Base-by-base conservation (phyloP, 1,140 invertebrate genomes). In the Hyposmocoma kahamanoa region DNA sequence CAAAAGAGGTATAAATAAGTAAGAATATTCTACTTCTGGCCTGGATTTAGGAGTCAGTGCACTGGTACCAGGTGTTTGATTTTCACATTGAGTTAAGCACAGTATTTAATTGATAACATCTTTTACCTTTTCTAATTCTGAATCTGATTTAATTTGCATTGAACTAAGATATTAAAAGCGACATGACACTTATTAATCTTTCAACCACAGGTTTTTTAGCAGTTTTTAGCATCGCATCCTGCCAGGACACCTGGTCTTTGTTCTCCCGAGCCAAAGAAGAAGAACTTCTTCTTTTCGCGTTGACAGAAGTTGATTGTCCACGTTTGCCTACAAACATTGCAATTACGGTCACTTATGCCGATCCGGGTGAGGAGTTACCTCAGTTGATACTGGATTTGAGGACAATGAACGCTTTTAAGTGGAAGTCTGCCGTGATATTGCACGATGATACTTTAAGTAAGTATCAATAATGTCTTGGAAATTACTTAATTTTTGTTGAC, bases 371-470 rank as follows among this genome's bases (percentile, higher is more conserved):
- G 38, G 94, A 95, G 76, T 67, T 95, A 28, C 88, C 93, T 0
- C 94, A 95, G 84, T 78, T 95, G 3, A 68, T 95, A 9, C 78
- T 93, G 0, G 94, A 95, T 75, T 75, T 94, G 11, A 87, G 92
- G 51, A 89, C 88, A 3, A 79, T 76, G 4, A 80, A 88, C 32
- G 79, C 88, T 10, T 82, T 94, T 13, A 80, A 89, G 36, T 95
- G 93, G 93, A 92, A 90, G 51, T 90, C 90, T 11, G 87, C 90
- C 6, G 88, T 91, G 36, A 76, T 95, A 20, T 75, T 95, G 20
- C 90, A 93, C 59, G 93, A 95, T 61, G 86, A 91, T 54, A 90
- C 88, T 0, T 87, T 93, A 46, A 89, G 93, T 95, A 85, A 85
- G 85, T 71, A 53, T 52, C 48, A 1, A 1, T 18, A 11, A 11